Conservation (phyloP, 2,888 invertebrate species). For the Watsonalla binaria region DNA sequence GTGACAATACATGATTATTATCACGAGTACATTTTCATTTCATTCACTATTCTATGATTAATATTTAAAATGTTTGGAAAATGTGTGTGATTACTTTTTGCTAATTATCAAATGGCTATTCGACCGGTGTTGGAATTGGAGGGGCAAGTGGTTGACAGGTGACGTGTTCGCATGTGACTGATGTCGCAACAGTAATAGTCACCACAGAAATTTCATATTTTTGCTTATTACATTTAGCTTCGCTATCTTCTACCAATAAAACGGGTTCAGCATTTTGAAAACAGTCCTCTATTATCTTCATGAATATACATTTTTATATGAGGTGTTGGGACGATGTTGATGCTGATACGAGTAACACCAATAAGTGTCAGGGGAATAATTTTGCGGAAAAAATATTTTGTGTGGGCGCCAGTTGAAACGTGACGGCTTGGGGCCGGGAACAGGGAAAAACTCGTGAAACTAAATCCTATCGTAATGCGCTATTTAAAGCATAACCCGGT, state of each 20-base stretch:
- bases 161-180: conserved; percentile 28
- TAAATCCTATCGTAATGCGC: conserved; percentile 78
- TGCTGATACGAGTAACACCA: conserved; percentile 25
- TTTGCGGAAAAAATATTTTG: conserved; percentile 51
- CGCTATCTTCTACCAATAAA: too few species aligned
- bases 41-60: too few species aligned
- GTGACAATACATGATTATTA: too few species aligned
- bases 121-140: conserved; percentile 16
- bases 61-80: background rate
- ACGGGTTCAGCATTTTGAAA: too few species aligned
- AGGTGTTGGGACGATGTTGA: conserved; percentile 24
- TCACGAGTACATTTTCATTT: too few species aligned
- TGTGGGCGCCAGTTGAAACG: conserved; percentile 62
- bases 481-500: conserved; percentile 78
- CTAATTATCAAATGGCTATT: conserved; percentile 26
- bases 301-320: conserved; percentile 14
- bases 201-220: background rate
- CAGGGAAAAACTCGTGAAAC: conserved; percentile 77
- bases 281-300: background rate
- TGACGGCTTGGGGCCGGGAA: conserved; percentile 58
- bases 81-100: conserved; percentile 9
- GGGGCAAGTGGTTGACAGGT: conserved; percentile 27
- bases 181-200: conserved; percentile 20
- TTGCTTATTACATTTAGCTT: background rate
- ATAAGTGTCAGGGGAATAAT: conserved; percentile 54